phyloP scores from a whole-genome alignment of 2,797 vertebrate genomes.

The Toxotes lorentzi region DNA sequence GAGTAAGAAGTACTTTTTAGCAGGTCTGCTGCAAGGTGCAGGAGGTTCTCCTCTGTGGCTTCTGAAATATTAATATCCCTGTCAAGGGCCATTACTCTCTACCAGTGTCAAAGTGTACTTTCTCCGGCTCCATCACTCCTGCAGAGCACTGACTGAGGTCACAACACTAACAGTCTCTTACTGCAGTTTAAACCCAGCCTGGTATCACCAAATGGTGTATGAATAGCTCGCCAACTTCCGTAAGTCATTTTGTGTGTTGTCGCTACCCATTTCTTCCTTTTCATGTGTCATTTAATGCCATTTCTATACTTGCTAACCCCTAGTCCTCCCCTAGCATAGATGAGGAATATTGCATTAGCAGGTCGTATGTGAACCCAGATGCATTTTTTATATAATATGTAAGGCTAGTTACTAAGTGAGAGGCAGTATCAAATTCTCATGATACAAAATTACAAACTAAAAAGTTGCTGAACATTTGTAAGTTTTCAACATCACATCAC shows the following conservation, averaged over 20 bases:
- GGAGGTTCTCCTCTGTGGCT: conserved; percentile 51
- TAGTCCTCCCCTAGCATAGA: background rate
- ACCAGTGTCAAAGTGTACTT: conserved; percentile 60
- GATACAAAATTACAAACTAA: background rate
- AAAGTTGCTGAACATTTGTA: background rate
- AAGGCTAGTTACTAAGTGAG: background rate
- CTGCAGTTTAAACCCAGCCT: conserved; percentile 23
- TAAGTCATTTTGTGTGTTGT: too few species aligned
- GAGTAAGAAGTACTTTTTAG: conserved; percentile 38
- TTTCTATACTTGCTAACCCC: too few species aligned
- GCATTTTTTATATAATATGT: background rate
- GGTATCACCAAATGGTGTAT: too few species aligned
- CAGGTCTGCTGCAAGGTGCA: conserved; percentile 45
- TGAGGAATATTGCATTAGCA: conserved; percentile 12
- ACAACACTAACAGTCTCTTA: conserved; percentile 19
- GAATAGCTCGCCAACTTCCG: too few species aligned
- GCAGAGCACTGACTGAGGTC: conserved; percentile 50
- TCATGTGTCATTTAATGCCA: too few species aligned
- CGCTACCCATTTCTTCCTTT: too few species aligned
- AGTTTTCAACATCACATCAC: background rate
- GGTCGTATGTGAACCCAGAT: background rate
- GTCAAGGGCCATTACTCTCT: conserved; percentile 72
- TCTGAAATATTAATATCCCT: conserved; percentile 78
- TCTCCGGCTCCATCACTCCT: conserved; percentile 62
- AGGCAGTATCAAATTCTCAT: background rate